Percentiles rank a stretch among this genome's conserved stretches.
phyloP scores from a whole-genome alignment of 2,888 invertebrate genomes.

The Trissonchulus sp. region DNA sequence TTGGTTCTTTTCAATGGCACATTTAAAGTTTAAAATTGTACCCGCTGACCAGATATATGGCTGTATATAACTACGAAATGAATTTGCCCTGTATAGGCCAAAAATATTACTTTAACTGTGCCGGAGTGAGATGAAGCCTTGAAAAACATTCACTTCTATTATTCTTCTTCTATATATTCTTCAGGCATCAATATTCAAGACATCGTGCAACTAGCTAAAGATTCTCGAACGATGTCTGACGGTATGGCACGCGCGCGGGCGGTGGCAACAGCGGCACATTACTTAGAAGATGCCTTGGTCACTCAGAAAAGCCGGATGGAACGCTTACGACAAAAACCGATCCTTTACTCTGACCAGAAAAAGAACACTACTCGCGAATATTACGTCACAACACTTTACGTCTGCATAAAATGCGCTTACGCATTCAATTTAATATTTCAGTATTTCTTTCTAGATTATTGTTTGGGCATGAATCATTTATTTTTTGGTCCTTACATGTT shows the following conservation, averaged over 20 bases:
- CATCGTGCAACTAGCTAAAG: slow-evolving; percentile 15
- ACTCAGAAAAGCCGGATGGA: not conserved
- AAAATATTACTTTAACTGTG: too few species aligned
- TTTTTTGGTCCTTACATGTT: not conserved
- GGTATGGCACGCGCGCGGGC: not conserved
- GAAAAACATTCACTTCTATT: too few species aligned
- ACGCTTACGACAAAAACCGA: not conserved
- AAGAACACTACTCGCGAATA: not conserved
- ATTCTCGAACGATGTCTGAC: not conserved
- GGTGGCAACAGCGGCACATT: not conserved
- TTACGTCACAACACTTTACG: slow-evolving; percentile 13
- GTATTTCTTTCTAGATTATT: slow-evolving; percentile 7
- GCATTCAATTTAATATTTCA: not conserved
- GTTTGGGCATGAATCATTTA: not conserved
- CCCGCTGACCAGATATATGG: too few species aligned
- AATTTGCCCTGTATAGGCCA: too few species aligned
- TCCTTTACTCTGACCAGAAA: not conserved
- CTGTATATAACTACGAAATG: too few species aligned
- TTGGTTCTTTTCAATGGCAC: too few species aligned
- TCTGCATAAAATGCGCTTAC: not conserved
- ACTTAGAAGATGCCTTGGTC: slow-evolving; percentile 13
- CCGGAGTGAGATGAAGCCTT: too few species aligned
- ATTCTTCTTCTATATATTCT: too few species aligned
- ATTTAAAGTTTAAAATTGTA: too few species aligned
- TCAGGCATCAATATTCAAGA: slow-evolving; percentile 16